Conservation (phyloP, 2,888 invertebrate genomes). For the Lasioglossum figueresi region DNA sequence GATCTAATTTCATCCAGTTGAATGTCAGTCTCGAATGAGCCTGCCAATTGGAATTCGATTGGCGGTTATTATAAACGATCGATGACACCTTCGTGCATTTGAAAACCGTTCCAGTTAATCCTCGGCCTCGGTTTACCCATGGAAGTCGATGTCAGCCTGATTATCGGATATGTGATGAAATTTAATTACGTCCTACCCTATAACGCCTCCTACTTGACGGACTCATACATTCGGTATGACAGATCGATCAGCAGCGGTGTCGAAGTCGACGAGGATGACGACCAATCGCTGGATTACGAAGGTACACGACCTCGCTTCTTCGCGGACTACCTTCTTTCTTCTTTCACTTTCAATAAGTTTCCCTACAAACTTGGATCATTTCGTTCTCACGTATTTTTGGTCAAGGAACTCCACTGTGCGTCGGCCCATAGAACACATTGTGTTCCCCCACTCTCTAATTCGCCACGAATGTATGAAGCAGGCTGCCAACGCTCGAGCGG, state of each 20-base stretch:
- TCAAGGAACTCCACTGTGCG: no score
- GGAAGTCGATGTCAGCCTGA: slow-evolving; percentile 83
- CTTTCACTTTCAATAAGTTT: neutral
- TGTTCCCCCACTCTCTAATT: no score
- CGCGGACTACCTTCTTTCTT: neutral
- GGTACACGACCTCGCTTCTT: slow-evolving; percentile 27
- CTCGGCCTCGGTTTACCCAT: slow-evolving; percentile 85
- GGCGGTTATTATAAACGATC: slow-evolving; percentile 65
- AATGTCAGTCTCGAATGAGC: slow-evolving; percentile 39
- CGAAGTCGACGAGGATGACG: slow-evolving; percentile 32
- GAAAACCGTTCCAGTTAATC: slow-evolving; percentile 82
- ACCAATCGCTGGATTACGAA: slow-evolving; percentile 25
- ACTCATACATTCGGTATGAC: slow-evolving; percentile 84
- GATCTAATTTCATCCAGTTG: slow-evolving; percentile 52
- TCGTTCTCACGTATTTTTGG: no score
- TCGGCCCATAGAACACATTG: no score
- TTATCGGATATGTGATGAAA: slow-evolving; percentile 84
- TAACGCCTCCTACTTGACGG: slow-evolving; percentile 79
- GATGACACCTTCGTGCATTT: slow-evolving; percentile 69
- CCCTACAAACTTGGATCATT: no score
- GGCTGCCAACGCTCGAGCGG: no score
- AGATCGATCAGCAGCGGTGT: slow-evolving; percentile 80
- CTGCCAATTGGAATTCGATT: slow-evolving; percentile 48
- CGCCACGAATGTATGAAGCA: no score
- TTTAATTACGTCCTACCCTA: slow-evolving; percentile 82